Evolutionary conservation across 2,113 vertebrate genomes (phyloP).

Genomic region (Hepsetus odoe): DNA sequence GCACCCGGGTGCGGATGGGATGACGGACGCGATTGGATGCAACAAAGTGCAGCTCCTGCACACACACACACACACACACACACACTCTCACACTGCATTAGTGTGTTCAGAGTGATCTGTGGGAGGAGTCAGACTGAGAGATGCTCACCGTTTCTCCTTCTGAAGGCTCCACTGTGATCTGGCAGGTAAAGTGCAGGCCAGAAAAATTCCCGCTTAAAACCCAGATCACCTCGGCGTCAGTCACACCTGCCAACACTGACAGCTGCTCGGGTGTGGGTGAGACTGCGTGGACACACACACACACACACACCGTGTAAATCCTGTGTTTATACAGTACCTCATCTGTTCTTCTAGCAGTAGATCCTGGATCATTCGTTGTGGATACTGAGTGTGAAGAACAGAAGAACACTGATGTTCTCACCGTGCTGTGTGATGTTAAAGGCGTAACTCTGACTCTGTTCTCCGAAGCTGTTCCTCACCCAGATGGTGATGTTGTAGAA

Average conservation of each 20-base stretch:
- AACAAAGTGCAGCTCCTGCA: slow-evolving; percentile 52
- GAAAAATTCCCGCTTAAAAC: slow-evolving; percentile 50
- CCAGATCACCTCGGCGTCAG: slow-evolving; percentile 55
- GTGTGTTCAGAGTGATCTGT: too few relatives aligned
- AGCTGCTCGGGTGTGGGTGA: slow-evolving; percentile 51
- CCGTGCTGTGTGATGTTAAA: slow-evolving; percentile 68
- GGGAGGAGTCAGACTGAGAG: not conserved
- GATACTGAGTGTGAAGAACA: too few relatives aligned
- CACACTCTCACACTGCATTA: not conserved
- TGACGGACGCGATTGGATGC: not conserved
- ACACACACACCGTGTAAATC: not conserved
- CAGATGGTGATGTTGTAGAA: slow-evolving; percentile 60
- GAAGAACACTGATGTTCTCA: too few relatives aligned
- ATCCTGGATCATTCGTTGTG: too few relatives aligned
- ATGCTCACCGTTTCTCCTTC: slow-evolving; percentile 26
- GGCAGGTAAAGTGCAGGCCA: slow-evolving; percentile 54
- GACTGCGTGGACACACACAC: slow-evolving; percentile 54
- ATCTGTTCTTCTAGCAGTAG: too few relatives aligned
- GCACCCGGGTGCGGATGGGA: slow-evolving; percentile 45
- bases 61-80: not conserved
- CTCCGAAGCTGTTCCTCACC: slow-evolving; percentile 61
- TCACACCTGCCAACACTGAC: slow-evolving; percentile 36
- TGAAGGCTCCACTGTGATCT: slow-evolving; percentile 43
- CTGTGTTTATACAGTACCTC: too few relatives aligned
- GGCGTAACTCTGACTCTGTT: slow-evolving; percentile 48